phyloP scores from a whole-genome alignment of 2,797 vertebrate genomes.

The Ambastaia sidthimunki region DNA sequence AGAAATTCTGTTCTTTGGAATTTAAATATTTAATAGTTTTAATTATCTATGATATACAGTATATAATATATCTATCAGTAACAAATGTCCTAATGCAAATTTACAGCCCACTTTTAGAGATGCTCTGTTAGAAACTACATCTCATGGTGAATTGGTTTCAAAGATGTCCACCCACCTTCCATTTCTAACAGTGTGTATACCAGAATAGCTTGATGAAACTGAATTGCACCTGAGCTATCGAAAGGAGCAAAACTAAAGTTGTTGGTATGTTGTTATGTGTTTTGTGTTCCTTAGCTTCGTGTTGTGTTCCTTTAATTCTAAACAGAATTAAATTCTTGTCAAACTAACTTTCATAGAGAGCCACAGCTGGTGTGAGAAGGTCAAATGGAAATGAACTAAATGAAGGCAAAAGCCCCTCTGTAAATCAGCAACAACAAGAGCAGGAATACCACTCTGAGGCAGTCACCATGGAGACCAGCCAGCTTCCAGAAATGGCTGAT shows the following conservation, averaged over 20 bases:
- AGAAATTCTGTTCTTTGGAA: background rate
- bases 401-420: slow-evolving; percentile 70
- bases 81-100: background rate
- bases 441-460: slow-evolving; percentile 63
- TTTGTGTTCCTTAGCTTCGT: background rate
- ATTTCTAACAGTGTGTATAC: slow-evolving; percentile 27
- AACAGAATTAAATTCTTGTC: slow-evolving; percentile 19
- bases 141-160: slow-evolving; percentile 46
- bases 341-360: slow-evolving; percentile 68
- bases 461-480: slow-evolving; percentile 80
- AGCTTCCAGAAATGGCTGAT: slow-evolving; percentile 70
- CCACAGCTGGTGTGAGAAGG: slow-evolving; percentile 65
- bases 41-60: background rate
- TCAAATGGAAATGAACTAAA: slow-evolving; percentile 72
- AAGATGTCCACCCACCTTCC: slow-evolving; percentile 37
- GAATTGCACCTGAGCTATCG: background rate
- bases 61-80: background rate
- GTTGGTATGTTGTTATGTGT: background rate
- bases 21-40: too few species aligned
- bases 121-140: slow-evolving; percentile 26
- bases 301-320: slow-evolving; percentile 20
- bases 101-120: slow-evolving; percentile 34
- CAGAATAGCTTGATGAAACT: slow-evolving; percentile 2
- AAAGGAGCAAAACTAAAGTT: background rate
- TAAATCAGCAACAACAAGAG: slow-evolving; percentile 65